These are phyloP conservation scores for Enteromius viviparus DNA, from an alignment of 2,797 vertebrate genomes.

Conservation along the genomic window DNA sequence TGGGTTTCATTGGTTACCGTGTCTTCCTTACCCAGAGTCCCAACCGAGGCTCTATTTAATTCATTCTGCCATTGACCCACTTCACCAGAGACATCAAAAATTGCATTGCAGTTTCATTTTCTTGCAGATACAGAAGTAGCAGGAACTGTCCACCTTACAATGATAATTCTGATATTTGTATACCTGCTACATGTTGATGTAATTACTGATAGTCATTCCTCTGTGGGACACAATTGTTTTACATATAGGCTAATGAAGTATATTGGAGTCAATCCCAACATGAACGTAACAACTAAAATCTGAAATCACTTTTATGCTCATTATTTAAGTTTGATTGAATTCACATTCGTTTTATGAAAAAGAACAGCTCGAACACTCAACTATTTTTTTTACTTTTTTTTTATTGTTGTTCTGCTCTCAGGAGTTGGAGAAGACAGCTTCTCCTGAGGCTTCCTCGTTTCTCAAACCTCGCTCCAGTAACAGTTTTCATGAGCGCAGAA, in stretches of 20 bases:
- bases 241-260: background rate
- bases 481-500: slow-evolving; percentile 70
- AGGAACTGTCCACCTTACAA: background rate
- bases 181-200: background rate
- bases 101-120: too few species aligned
- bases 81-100: slow-evolving; percentile 9
- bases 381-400: background rate
- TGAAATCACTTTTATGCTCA: background rate
- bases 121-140: background rate
- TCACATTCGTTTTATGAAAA: background rate
- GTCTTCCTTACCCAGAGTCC: slow-evolving; percentile 57
- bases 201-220: background rate
- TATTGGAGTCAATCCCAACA: background rate
- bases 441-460: slow-evolving; percentile 67
- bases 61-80: slow-evolving; percentile 57
- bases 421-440: slow-evolving; percentile 79
- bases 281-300: background rate
- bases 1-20: slow-evolving; percentile 50
- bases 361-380: background rate
- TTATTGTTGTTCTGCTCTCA: slow-evolving; percentile 48
- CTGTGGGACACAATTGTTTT: background rate
- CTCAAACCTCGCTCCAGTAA: slow-evolving; percentile 75
- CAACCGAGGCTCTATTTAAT: slow-evolving; percentile 60
- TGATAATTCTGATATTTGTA: background rate
- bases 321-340: background rate